These are phyloP conservation scores for Papilio polyxenes DNA, from an alignment of 1,140 invertebrate species.

Conservation along the genomic window DNA sequence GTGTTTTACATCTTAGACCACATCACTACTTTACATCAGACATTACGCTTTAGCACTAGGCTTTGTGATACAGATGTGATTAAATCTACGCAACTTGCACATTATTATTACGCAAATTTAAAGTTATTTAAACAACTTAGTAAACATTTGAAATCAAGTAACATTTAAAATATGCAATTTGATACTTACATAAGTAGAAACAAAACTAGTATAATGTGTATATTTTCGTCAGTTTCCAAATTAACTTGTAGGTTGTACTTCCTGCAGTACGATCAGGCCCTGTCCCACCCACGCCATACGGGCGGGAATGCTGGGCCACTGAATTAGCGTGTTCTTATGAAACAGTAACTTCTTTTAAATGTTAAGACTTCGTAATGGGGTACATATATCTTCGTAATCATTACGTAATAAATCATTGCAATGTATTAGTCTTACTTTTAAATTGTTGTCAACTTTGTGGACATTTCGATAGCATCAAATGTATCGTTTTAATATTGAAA, in stretches of 20 bases:
- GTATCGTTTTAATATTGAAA: neutral
- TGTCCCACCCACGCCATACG: conserved; percentile 13
- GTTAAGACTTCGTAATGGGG: neutral
- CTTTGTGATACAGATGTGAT: neutral
- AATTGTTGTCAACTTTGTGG: neutral
- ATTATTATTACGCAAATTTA: neutral
- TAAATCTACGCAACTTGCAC: neutral
- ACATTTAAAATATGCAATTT: neutral
- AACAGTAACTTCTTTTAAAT: conserved; percentile 19
- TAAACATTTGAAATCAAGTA: conserved; percentile 9
- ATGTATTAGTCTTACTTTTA: neutral
- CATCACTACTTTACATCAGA: neutral
- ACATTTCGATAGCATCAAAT: too few relatives aligned
- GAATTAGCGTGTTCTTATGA: conserved; percentile 26
- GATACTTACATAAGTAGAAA: neutral
- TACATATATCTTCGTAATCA: neutral
- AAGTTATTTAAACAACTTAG: neutral
- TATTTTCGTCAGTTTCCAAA: conserved; percentile 22
- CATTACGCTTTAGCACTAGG: neutral
- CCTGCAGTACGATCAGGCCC: conserved; percentile 5
- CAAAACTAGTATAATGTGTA: conserved; percentile 1
- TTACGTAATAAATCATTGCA: neutral
- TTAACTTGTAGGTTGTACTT: conserved; percentile 34
- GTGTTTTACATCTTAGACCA: neutral
- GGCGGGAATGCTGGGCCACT: neutral